Evolutionary conservation across 2,113 vertebrate species (phyloP), one percentile per base, ranked within the genome.

Genomic region (Carlito syrichta): DNA sequence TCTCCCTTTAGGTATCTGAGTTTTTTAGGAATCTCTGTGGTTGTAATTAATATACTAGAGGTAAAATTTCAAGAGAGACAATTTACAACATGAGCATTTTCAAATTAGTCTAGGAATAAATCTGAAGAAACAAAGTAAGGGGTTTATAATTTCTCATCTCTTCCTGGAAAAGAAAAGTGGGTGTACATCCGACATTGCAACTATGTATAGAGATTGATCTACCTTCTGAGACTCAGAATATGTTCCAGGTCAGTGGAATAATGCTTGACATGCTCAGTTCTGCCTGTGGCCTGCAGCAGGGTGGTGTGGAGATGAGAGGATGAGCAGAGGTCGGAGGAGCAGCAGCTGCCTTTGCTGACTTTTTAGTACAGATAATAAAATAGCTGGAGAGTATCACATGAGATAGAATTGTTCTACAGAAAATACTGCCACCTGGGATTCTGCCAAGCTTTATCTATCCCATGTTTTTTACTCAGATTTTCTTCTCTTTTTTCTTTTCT

Each of bases 311-410:
- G 45, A 82, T 52, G 54, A 30, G 77, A 94, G 89, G 52, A 40
- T 79, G 45, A 94, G 78, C 0, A 25, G 19, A 96, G 85, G 94
- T 90, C 89, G 93, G 52, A 97, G 81, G 73, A 97, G 73, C 43
- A 96, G 86, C 91, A 97, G 68, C 77, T 98, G 95, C 78, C n/a
- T 97, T 92, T 82, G 77, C 97, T 97, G 52, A 52, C 77, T 97
- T 97, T 96, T 97, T 79, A 92, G 84, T 73, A 74, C 58, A 96
- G 77, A 95, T 97, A 98, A 96, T 98, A 96, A 98, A 98, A 91
- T 92, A 96, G 74, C 73, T 95, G 87, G 97, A 89, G 60, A 97
- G 60, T 54, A 91, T 97, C 94, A 98, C 77, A 82, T 93, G 73
- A 97, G 96, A 79, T 89, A 97, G 89, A 74, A 91, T 58, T 14